These are phyloP conservation scores for Pseudococcus longispinus DNA, from an alignment of 2,888 invertebrate genomes.

Conservation along the genomic window DNA sequence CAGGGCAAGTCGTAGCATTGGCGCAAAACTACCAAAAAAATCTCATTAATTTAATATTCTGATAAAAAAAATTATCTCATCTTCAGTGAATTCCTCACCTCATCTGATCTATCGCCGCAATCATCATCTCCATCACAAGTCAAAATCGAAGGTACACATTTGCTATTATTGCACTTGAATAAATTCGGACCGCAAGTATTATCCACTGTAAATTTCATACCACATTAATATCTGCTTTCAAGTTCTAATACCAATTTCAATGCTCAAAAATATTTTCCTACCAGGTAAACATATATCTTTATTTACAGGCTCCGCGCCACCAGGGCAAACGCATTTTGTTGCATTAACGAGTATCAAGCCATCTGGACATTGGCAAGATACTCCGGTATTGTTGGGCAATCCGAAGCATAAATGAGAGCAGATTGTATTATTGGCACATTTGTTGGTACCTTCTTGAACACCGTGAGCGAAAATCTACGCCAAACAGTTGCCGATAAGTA, in stretches of 20 bases:
- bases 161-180: conserved; percentile 68
- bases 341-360: conserved; percentile 68
- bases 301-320: conserved; percentile 68
- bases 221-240: background rate
- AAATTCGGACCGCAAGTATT: conserved; percentile 68
- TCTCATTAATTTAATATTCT: background rate
- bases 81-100: conserved; percentile 61
- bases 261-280: conserved; percentile 49
- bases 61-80: background rate
- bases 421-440: conserved; percentile 69
- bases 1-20: conserved; percentile 65
- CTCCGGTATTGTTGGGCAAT: conserved; percentile 69
- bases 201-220: conserved; percentile 63
- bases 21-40: conserved; percentile 62
- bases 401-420: conserved; percentile 83
- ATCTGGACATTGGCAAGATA: conserved; percentile 82
- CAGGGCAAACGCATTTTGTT: conserved; percentile 79
- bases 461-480: conserved; percentile 75
- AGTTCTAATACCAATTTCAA: background rate
- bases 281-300: conserved; percentile 75
- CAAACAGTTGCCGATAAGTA: conserved; percentile 52
- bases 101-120: conserved; percentile 73
- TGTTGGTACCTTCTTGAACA: conserved; percentile 76
- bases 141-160: conserved; percentile 71
- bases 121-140: conserved; percentile 74